A percentile compares a stretch with the other conserved stretches of the same genome.
Conservation (phyloP, 2,888 invertebrate species). For the Hirtodrosophila histrioides region DNA sequence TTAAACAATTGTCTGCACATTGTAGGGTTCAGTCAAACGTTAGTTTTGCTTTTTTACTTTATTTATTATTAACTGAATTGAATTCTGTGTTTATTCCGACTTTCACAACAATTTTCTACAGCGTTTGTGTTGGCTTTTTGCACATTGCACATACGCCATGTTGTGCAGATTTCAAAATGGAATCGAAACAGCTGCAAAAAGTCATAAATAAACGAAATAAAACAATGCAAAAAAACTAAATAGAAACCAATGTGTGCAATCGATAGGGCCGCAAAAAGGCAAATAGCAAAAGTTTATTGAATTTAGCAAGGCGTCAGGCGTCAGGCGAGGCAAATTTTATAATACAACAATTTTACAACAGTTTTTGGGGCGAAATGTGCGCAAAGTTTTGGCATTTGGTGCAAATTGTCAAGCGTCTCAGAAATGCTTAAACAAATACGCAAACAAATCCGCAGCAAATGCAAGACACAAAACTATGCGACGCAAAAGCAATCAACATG, state of each 20-base stretch:
- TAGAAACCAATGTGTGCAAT: conserved; percentile 18
- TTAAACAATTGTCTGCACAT: no score
- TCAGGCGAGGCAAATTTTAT: conserved; percentile 24
- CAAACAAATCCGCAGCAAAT: conserved; percentile 28
- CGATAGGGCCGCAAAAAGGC: conserved; percentile 49
- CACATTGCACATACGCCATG: conserved; percentile 33
- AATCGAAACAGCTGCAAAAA: conserved; percentile 26
- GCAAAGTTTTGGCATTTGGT: conserved; percentile 30
- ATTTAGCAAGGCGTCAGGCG: conserved; percentile 36
- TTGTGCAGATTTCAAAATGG: conserved; percentile 10
- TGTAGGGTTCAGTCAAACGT: no score
- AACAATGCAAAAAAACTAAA: conserved; percentile 11
- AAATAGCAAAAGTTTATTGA: conserved; percentile 61
- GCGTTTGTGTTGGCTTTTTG: neutral
- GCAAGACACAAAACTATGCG: conserved; percentile 29
- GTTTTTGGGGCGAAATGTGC: conserved; percentile 13
- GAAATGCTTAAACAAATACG: conserved; percentile 46
- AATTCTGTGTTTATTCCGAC: no score
- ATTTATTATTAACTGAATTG: no score
- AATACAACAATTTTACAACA: conserved; percentile 30
- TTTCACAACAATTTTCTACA: no score
- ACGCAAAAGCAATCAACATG: conserved; percentile 65
- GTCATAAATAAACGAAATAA: conserved; percentile 36
- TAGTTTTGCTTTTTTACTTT: no score
- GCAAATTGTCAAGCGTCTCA: conserved; percentile 18